Evolutionary conservation across 1,140 invertebrate genomes (phyloP), one percentile per base, ranked within the genome.

Genomic region (Drosophila rhopaloa): DNA sequence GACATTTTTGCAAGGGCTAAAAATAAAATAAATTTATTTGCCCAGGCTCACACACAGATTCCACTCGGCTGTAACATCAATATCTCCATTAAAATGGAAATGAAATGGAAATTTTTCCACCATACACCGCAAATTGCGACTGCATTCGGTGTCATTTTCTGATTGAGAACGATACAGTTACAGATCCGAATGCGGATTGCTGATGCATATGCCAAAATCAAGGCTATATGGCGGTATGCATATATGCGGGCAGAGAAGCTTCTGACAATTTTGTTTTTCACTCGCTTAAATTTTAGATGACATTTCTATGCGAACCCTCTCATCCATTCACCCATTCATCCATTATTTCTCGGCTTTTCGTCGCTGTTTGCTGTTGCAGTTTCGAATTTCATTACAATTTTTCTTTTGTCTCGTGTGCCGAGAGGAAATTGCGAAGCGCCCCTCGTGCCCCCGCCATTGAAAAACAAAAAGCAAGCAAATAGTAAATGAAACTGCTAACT

Each of bases 361-460:
- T 44, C 75, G 65, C 46, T 74, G 71, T 57, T 75, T 63, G 75
- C 47, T 61, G 67, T 78, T 77, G 82, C 81, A 86, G 74, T 86
- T 85, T 78, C 82, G 74, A 85, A 85, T 85, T 85, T 85, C 81
- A 85, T 85, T 86, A 85, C 62, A 68, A 62, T 86, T 86, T 84
- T 86, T 78, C 78, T 60, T 84, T 84, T 86, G 82, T 86, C 76
- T 86, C 53, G 48, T 66, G 41, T 71, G 65, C 43, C 38, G 70
- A 71, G 76, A 70, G 80, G 72, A 85, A 83, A 85, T 67, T 58
- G 81, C 76, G 66, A 59, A 72, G 51, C 58, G 40, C 35, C 57
- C 44, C 37, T 50, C 50, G 40, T 19, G 7, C n/a, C 27, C 38
- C 7, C 24, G 32, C 11, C 13, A 10, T 29, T 37, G 16, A 24